A percentile compares a stretch with the other conserved stretches of the same genome.
These are phyloP conservation scores for Pachycephus smyrnensis DNA, from an alignment of 2,888 invertebrate genomes.

Conservation along the genomic window DNA sequence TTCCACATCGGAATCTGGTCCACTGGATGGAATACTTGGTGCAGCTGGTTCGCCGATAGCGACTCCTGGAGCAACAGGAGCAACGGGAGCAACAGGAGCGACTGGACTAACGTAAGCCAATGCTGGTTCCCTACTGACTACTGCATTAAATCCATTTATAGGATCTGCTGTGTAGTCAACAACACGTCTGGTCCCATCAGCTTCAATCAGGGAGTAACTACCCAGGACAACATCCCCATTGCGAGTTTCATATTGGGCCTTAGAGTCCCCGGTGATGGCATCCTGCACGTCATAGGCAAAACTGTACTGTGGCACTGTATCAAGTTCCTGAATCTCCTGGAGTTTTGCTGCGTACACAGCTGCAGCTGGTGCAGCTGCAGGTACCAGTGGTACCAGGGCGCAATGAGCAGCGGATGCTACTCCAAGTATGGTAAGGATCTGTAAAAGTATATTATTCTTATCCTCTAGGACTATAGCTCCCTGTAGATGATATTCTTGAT, in stretches of 20 bases:
- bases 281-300: conserved; percentile 61
- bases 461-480: neutral
- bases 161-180: conserved; percentile 59
- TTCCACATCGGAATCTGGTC: conserved; percentile 62
- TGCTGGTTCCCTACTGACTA: conserved; percentile 61
- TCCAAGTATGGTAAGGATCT: conserved; percentile 61
- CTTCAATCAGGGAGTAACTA: conserved; percentile 58
- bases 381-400: conserved; percentile 58
- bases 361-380: conserved; percentile 27
- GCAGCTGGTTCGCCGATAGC: conserved; percentile 33
- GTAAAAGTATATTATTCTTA: neutral
- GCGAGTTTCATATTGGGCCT: conserved; percentile 57
- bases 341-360: conserved; percentile 17
- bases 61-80: conserved; percentile 43
- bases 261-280: conserved; percentile 56
- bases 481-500: neutral
- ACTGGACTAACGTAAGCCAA: conserved; percentile 62
- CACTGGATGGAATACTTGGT: conserved; percentile 48
- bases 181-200: conserved; percentile 57
- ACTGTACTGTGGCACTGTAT: conserved; percentile 55
- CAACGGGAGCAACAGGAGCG: conserved; percentile 41
- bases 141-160: conserved; percentile 58
- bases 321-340: conserved; percentile 52
- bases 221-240: conserved; percentile 58
- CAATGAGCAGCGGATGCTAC: conserved; percentile 67